Evolutionary conservation across 2,113 vertebrate species (phyloP), one percentile per base, ranked within the genome.

Genomic region (Malurus alboscapulatus): DNA sequence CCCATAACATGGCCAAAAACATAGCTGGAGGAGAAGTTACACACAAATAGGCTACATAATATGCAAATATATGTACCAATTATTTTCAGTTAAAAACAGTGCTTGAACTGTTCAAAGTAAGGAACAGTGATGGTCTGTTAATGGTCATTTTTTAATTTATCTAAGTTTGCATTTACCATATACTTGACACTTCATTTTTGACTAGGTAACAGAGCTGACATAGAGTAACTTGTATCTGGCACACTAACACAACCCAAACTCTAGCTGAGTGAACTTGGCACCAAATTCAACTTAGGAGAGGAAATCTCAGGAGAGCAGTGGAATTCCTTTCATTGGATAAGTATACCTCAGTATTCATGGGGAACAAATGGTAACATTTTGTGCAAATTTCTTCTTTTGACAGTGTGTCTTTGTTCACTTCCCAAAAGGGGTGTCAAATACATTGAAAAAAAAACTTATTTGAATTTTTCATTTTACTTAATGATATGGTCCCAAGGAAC

Each of bases 241-340:
- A 55, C 80, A 58, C 78, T 92, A 71, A 55, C 81, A 40, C 63
- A 74, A 77, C 59, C 66, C 90, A 91, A 93, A 76, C 63, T 67
- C 68, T 18, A 75, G 63, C 75, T 85, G 88, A 95, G 88, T 93
- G 93, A 97, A 96, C 91, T 87, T 87, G 92, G 87, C 93, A 88
- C 84, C 90, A 53, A 88, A 93, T 96, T 96, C 79, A 94, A 7
- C 90, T 94, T 66, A 89, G 93, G 95, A 93, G 95, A 96, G 87
- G 79, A 94, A 97, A 87, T 97, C 98, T 96, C 97, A 18, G 69
- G 97, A 95, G 97, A 96, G 65, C 38, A 87, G 30, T 95, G 96
- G 97, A 98, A 98, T 98, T 97, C 78, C 92, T 97, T 97, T 97
- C 76, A 25, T 95, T 97, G 91, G 94, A 87, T 95, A 96, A 96